These are phyloP conservation scores for Marmota flaviventris DNA, from an alignment of 2,113 vertebrate species.

Conservation along the genomic window DNA sequence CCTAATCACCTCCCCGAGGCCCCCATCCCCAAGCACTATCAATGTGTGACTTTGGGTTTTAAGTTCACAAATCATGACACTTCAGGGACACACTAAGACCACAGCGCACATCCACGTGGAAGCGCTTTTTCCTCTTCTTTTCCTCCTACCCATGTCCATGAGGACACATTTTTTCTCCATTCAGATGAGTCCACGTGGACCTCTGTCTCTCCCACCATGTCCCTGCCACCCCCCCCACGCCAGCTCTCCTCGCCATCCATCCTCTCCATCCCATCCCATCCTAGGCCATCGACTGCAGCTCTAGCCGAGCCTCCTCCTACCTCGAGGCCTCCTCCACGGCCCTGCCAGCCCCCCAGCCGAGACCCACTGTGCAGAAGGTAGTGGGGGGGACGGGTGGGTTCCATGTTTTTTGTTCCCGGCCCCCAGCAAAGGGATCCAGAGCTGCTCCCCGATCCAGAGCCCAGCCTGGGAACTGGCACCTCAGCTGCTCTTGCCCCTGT, in stretches of 20 bases:
- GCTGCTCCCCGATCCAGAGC: neutral
- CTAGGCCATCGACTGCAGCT: constrained; percentile 91
- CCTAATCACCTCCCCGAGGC: neutral
- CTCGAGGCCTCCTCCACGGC: constrained; percentile 90
- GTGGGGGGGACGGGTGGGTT: constrained; percentile 59
- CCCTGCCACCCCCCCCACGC: neutral
- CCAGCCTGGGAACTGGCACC: neutral
- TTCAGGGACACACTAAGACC: too few species aligned
- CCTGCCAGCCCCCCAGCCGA: constrained; percentile 87
- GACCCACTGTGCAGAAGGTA: constrained; percentile 95
- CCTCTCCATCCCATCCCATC: constrained; percentile 63
- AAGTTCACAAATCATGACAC: neutral
- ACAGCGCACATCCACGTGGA: neutral
- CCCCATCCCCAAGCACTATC: neutral
- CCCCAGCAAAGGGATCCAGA: neutral
- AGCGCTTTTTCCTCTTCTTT: neutral
- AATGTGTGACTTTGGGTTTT: neutral
- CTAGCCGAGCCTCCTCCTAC: constrained; percentile 95
- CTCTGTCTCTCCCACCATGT: accelerated
- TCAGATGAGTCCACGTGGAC: accelerated
- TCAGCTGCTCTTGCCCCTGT: neutral
- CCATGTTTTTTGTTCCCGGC: neutral
- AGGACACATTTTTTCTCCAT: neutral
- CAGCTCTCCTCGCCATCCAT: constrained; percentile 26
- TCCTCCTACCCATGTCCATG: neutral